phyloP scores from a whole-genome alignment of 2,888 invertebrate species.

The Rhopalosiphum nymphaeae region DNA sequence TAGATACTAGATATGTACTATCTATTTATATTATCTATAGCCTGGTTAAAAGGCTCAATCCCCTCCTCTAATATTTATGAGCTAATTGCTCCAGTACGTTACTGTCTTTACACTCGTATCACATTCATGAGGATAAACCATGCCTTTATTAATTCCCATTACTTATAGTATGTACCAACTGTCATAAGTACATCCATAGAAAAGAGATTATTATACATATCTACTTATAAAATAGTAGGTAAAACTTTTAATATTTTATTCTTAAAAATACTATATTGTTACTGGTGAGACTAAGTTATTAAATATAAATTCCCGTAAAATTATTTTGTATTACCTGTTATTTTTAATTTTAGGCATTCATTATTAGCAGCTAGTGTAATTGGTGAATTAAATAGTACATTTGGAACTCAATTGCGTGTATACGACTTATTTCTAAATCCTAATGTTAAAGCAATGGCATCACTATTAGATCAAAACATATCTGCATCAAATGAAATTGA shows the following conservation, averaged over 20 bases:
- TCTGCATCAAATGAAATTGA: conserved; percentile 49
- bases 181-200: not conserved
- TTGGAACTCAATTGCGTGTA: conserved; percentile 66
- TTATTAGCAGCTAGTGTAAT: conserved; percentile 67
- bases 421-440: conserved; percentile 67
- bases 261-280: not conserved
- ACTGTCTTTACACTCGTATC: too few relatives aligned
- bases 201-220: not conserved
- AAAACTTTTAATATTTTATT: not conserved
- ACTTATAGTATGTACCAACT: not conserved
- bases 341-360: conserved; percentile 67
- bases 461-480: conserved; percentile 66
- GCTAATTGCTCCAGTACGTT: too few relatives aligned
- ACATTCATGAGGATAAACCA: too few relatives aligned
- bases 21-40: too few relatives aligned
- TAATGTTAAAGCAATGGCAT: conserved; percentile 67
- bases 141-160: not conserved
- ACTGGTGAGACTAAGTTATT: not conserved
- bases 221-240: not conserved
- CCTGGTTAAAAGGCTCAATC: too few relatives aligned
- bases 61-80: too few relatives aligned
- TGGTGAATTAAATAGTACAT: conserved; percentile 67
- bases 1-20: too few relatives aligned
- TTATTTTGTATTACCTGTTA: conserved; percentile 6
- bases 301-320: not conserved